A percentile compares a stretch with the other conserved stretches of the same genome.
Evolutionary conservation across 2,888 invertebrate genomes (phyloP).

Genomic region (Cantharis rustica): DNA sequence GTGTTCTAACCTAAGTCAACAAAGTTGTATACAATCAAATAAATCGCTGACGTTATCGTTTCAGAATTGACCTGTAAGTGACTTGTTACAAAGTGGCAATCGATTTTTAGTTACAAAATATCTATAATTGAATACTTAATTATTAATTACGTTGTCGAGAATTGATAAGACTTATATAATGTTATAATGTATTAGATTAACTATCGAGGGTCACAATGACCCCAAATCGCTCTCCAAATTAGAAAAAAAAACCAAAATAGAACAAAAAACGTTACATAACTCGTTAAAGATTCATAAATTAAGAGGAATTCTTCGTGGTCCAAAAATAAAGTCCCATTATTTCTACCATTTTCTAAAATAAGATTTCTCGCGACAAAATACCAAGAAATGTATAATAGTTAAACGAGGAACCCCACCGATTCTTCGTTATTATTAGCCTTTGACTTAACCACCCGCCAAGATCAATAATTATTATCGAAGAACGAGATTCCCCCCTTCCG

Average conservation of each 20-base stretch:
- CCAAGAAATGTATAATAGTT: not conserved
- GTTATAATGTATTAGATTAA: not conserved
- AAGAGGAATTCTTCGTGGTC: not conserved
- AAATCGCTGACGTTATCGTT: not conserved
- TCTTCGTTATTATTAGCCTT: conserved; percentile 1
- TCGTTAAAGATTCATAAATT: not conserved
- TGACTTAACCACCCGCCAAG: conserved; percentile 8
- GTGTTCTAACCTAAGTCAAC: not conserved
- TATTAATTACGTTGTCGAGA: not conserved
- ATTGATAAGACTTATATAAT: not conserved
- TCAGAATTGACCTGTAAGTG: not conserved
- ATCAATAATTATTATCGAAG: not conserved
- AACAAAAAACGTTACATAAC: not conserved
- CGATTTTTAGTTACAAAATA: not conserved
- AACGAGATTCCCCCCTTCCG: not conserved
- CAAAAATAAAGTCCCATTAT: not conserved
- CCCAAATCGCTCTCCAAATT: not conserved
- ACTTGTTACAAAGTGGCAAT: not conserved
- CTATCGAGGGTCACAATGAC: not conserved
- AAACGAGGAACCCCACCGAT: not conserved
- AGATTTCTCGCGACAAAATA: not conserved
- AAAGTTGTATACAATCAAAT: not conserved
- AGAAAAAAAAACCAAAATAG: not conserved
- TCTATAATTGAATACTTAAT: not conserved
- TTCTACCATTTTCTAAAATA: not conserved